Evolutionary conservation across 1,140 invertebrate genomes (phyloP).

Genomic region (Scaptomyza graminum): DNA sequence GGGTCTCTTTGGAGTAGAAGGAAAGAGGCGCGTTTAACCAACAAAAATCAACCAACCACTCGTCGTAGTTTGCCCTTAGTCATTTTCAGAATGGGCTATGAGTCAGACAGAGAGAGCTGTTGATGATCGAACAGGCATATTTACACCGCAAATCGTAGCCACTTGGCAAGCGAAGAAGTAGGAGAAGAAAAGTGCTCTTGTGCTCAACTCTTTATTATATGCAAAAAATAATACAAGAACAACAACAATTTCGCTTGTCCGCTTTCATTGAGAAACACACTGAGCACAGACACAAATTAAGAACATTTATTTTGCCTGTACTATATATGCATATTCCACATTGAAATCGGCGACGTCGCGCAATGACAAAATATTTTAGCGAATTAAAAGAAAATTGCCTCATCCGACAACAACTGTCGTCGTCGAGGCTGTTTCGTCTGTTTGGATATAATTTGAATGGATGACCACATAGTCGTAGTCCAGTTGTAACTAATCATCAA

Average conservation of each 20-base stretch:
- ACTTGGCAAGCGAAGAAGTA: slow-evolving; percentile 25
- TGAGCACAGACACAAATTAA: slow-evolving; percentile 56
- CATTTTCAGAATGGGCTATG: slow-evolving; percentile 40
- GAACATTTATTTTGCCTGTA: slow-evolving; percentile 67
- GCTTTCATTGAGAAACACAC: slow-evolving; percentile 65
- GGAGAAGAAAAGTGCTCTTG: background rate
- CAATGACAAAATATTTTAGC: slow-evolving; percentile 78
- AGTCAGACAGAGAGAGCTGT: slow-evolving; percentile 38
- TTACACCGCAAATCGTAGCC: slow-evolving; percentile 16
- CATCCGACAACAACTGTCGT: slow-evolving; percentile 57
- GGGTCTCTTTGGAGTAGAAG: slow-evolving; percentile 30
- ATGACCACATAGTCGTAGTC: slow-evolving; percentile 50
- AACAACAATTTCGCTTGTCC: slow-evolving; percentile 10
- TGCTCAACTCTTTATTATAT: slow-evolving; percentile 47
- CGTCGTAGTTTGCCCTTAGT: slow-evolving; percentile 61
- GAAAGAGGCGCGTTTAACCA: slow-evolving; percentile 18
- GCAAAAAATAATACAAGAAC: slow-evolving; percentile 55
- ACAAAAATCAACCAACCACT: slow-evolving; percentile 37
- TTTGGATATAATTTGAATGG: slow-evolving; percentile 51
- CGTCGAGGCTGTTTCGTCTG: slow-evolving; percentile 3
- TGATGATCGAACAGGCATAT: slow-evolving; percentile 38
- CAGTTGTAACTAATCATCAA: slow-evolving; percentile 22
- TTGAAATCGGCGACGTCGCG: slow-evolving; percentile 42
- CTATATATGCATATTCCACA: slow-evolving; percentile 33
- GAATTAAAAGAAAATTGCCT: slow-evolving; percentile 79